Percentiles rank a stretch among this genome's conserved stretches.
Evolutionary conservation across 2,888 invertebrate genomes (phyloP).

Genomic region (Eristalinus sepulchralis): DNA sequence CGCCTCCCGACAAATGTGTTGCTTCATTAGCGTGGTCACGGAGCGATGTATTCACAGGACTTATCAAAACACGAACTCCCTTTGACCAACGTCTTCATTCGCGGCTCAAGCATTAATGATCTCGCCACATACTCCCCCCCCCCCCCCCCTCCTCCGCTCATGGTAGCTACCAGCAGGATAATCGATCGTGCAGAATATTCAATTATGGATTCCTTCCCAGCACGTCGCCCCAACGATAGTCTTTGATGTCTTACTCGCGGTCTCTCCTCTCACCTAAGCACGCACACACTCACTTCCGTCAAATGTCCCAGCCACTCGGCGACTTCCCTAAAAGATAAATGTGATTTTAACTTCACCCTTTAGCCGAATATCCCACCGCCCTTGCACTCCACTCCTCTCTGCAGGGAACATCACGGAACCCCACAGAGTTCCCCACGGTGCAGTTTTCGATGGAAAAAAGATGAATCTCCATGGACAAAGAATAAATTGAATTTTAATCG

Average conservation of each 20-base stretch:
- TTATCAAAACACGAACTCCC: background rate
- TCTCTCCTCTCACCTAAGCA: background rate
- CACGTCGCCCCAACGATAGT: constrained; percentile 4
- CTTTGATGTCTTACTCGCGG: constrained; percentile 56
- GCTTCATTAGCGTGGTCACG: background rate
- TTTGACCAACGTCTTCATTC: background rate
- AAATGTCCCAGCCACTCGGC: constrained; percentile 5
- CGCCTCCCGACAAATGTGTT: background rate
- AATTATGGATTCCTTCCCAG: constrained; percentile 33
- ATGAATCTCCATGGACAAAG: constrained; percentile 28
- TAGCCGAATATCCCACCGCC: background rate
- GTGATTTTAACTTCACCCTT: constrained; percentile 48
- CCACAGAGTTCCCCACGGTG: too few relatives aligned
- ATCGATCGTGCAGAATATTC: constrained; percentile 47
- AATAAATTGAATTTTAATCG: constrained; percentile 67
- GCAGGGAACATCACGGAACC: too few relatives aligned
- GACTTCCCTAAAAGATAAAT: constrained; percentile 47
- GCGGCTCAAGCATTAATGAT: background rate
- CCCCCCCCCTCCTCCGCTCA: background rate
- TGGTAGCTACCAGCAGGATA: constrained; percentile 28
- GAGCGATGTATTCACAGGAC: background rate
- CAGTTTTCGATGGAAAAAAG: constrained; percentile 20
- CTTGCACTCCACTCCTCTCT: too few relatives aligned
- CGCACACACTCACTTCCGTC: background rate
- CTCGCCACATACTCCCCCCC: background rate